Evolutionary conservation across 1,140 invertebrate species (phyloP), one percentile per base, ranked within the genome.

Genomic region (Pararge aegeria): DNA sequence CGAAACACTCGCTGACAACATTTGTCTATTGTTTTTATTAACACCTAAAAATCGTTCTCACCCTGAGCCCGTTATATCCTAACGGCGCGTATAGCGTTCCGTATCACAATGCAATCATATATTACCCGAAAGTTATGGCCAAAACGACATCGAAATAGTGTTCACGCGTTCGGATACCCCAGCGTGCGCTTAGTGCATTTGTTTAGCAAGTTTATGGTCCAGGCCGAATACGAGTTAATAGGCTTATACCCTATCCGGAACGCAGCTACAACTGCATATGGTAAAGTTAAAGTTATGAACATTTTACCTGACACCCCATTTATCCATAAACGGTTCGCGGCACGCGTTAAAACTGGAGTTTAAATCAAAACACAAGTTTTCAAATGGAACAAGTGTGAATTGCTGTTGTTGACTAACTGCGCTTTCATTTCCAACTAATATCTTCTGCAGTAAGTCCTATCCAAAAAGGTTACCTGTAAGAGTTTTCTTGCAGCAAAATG

Each of bases 121-220:
- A 56, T 62, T 56, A 62, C 53, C 27, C 46, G 19, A 42, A 56
- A 52, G 60, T 62, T 56, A 62, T 56, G 40, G 61, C 49, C 29
- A 16, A 16, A 29, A 52, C 49, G 49, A 13, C 52, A 20, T 48
- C 55, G 61, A 63, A 63, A 63, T 63, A 63, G 38, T 63, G 61
- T 57, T 63, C 61, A 57, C 54, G 50, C 49, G 50, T 55, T 56
- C 46, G 10, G 54, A 62, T 56, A 52, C 60, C 38, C 60, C 37
- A 56, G 60, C 54, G 60, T 56, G 60, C 54, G 60, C 54, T 62
- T 46, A 56, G 60, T 50, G 55, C 54, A 62, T 56, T 62, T 62
- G 60, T 62, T 62, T 52, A 62, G 54, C n/a, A 52, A 62, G 56
- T 67, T 67, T 67, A 67, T 64, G 65, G 65, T 56, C 57, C 52